Conservation (phyloP, 2,888 invertebrate species). For the Amiota minor region DNA sequence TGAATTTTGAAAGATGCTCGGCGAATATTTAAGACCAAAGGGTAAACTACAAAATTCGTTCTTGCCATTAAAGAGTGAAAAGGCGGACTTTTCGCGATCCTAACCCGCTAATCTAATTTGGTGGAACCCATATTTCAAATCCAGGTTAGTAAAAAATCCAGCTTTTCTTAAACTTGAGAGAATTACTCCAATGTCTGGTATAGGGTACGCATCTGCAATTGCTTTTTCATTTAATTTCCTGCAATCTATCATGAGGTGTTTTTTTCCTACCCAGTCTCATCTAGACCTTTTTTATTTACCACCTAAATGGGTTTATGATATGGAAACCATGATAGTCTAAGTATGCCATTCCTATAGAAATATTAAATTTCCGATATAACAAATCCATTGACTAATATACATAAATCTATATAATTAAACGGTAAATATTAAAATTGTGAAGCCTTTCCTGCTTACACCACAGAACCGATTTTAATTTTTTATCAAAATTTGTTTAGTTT, state of each 20-base stretch:
- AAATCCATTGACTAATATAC: slow-evolving; percentile 31
- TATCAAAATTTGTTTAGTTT: no score
- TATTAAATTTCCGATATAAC: slow-evolving; percentile 33
- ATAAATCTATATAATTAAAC: no score
- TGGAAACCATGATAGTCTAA: background rate
- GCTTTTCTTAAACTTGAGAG: slow-evolving; percentile 65
- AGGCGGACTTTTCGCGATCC: slow-evolving; percentile 67
- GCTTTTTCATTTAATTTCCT: no score
- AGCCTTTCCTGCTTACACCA: no score
- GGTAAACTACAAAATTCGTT: slow-evolving; percentile 66
- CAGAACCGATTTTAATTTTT: no score
- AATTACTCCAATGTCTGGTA: slow-evolving; percentile 67
- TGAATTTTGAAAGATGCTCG: slow-evolving; percentile 65
- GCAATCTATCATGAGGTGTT: slow-evolving; percentile 68
- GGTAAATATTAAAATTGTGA: no score
- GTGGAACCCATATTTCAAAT: slow-evolving; percentile 69
- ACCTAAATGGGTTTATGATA: background rate
- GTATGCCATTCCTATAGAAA: background rate
- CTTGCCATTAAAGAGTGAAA: slow-evolving; percentile 62
- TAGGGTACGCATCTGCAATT: slow-evolving; percentile 64
- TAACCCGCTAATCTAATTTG: slow-evolving; percentile 60
- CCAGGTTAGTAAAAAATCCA: slow-evolving; percentile 67
- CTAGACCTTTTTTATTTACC: slow-evolving; percentile 56
- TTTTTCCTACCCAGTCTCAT: slow-evolving; percentile 56
- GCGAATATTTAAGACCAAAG: slow-evolving; percentile 72